These are phyloP conservation scores for Teleogryllus oceanicus DNA, from an alignment of 2,888 invertebrate species.

Conservation along the genomic window DNA sequence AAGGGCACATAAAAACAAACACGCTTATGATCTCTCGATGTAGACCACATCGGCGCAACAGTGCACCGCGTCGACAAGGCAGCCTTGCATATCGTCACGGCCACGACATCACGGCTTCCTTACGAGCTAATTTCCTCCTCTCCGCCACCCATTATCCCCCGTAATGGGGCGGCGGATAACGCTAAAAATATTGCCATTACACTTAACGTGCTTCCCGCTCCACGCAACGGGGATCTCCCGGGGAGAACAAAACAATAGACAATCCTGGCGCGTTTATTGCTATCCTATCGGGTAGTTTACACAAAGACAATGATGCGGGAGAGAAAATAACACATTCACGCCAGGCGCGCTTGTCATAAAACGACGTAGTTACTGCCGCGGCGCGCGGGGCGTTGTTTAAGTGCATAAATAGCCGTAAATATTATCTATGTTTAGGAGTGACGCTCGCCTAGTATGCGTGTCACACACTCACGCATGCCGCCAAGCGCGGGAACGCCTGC, in stretches of 20 bases:
- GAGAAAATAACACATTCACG: background rate
- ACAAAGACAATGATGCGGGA: constrained; percentile 8
- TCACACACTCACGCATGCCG: background rate
- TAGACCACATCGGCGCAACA: too few species aligned
- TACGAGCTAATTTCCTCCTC: background rate
- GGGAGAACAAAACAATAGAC: background rate
- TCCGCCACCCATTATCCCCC: background rate
- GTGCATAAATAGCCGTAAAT: background rate
- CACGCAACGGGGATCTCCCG: background rate
- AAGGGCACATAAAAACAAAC: too few species aligned
- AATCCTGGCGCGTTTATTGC: background rate
- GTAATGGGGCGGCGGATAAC: background rate
- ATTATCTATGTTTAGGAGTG: background rate
- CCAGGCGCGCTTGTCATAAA: background rate
- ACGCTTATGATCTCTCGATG: too few species aligned
- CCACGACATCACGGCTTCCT: background rate
- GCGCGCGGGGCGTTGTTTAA: background rate
- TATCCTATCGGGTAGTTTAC: background rate
- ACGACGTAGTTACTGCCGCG: background rate
- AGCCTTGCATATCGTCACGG: too few species aligned
- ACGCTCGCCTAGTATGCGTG: background rate
- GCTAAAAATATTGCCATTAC: background rate
- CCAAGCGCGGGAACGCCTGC: too few species aligned
- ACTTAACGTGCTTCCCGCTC: background rate
- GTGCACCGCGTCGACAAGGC: too few species aligned